Evolutionary conservation across 2,888 invertebrate species (phyloP), one percentile per base, ranked within the genome.

Genomic region (Spialia ferax): DNA sequence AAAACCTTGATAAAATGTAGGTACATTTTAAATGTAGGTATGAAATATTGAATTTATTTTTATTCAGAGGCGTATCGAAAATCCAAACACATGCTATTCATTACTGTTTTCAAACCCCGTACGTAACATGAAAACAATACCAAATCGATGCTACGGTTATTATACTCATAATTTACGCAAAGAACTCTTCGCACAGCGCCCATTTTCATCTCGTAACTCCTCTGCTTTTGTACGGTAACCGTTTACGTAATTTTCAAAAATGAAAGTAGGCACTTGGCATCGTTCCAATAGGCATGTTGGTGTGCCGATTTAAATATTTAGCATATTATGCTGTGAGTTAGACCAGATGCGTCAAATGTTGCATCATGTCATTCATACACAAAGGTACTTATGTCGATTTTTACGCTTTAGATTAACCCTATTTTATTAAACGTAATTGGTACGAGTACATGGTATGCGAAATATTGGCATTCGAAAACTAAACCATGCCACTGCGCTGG

Each of bases 311-410:
- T 54, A 23, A 62, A 62, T 45, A 20, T 52, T 50, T 52, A 26
- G 23, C 23, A 52, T 64, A 73, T 71, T 77, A 11, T 35, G 32
- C 11, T 35, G 15, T 77, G 81, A 68, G 61, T 73, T 82, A 85
- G 32, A 22, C 22, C 11, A 50, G 45, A 61, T 61, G 22, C 22
- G 61, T n/a, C 20, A 48, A 42, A 29, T 59, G 18, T 60, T 45
- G 61, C 29, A 50, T 50, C 8, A 29, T 29, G 29, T 0, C 2
- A 29, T 4, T 29, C 29, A 61, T 61, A 32, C 13, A 2, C n/a
- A 13, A 50, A 60, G 32, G 8, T 52, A 23, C 2, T n/a, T 52
- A n/a, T n/a, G n/a, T n/a, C n/a, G n/a, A n/a, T n/a, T n/a, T n/a
- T n/a, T n/a, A n/a, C n/a, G n/a, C n/a, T n/a, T n/a, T n/a, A n/a